Conservation (phyloP, 1,140 invertebrate genomes). For the Papilio machaon region DNA sequence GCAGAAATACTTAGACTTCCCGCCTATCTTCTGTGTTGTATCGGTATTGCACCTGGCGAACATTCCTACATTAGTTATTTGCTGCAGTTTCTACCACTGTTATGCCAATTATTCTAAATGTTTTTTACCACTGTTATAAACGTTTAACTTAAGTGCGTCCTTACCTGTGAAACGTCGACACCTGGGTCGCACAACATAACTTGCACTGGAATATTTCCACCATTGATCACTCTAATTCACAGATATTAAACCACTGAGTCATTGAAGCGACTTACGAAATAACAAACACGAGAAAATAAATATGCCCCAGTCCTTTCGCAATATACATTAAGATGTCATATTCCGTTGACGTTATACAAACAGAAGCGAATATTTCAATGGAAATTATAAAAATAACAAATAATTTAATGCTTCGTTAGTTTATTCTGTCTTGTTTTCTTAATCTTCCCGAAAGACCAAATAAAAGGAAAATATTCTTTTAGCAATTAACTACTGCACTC, state of each 20-base stretch:
- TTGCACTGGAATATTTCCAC: not conserved
- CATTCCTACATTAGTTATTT: not conserved
- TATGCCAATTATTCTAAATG: not conserved
- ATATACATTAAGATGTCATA: slow-evolving; percentile 28
- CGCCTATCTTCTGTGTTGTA: not conserved
- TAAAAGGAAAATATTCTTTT: not conserved
- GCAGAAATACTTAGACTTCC: not conserved
- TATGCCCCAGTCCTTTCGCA: slow-evolving; percentile 16
- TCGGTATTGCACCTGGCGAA: not conserved
- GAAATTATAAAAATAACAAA: slow-evolving; percentile 2
- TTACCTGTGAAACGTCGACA: slow-evolving; percentile 29
- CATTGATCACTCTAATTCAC: not conserved
- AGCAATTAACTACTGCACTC: not conserved
- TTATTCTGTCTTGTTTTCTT: not conserved
- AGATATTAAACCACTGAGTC: slow-evolving; percentile 12
- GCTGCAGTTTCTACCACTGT: not conserved
- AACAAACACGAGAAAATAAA: not conserved
- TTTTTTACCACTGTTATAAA: not conserved
- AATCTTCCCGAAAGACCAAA: not conserved
- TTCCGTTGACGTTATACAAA: slow-evolving; percentile 15
- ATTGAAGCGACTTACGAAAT: not conserved
- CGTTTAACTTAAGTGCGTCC: too few relatives aligned
- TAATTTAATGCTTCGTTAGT: not conserved
- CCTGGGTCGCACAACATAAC: slow-evolving; percentile 30
- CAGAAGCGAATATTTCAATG: not conserved